Base-by-base conservation (phyloP, 2,797 vertebrate genomes). In the Melanotaenia maccullochi region DNA sequence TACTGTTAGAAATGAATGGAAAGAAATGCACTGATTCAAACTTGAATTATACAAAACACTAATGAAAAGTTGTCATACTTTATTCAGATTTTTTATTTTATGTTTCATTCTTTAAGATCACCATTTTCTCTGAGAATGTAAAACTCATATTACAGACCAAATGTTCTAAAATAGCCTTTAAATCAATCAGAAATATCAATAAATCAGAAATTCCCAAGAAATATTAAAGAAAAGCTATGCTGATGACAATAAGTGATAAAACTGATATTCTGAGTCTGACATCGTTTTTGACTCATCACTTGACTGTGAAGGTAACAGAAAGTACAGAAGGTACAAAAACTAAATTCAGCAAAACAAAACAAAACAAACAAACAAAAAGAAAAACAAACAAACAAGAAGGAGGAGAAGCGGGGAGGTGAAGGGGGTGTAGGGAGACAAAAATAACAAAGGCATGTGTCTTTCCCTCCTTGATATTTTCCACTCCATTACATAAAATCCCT, bases 401-500 rank as follows among this genome's bases (percentile, higher is more conserved):
- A 54, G 35, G 56, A 36, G 20, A 25, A 33, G 38, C 30, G 18
- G 13, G 51, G 25, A 22, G 14, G 54, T 12, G 59, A n/a, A 28
- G 61, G 38, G 57, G 49, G 58, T 20, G 73, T 25, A 61, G 60
- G 33, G 44, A 20, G 81, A 86, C 75, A 68, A 84, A 90, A 91
- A 90, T 90, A 90, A 85, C 86, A 82, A 78, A 85, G 76, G 78
- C 84, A 83, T 89, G 85, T 82, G 68, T 52, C 83, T 76, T 75
- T 79, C 81, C 77, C 86, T 84, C 81, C 84, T 85, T 75, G 85
- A 83, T 84, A 87, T 91, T 87, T 89, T 87, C 86, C 88, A 87
- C 80, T 76, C 61, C 7, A 56, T 89, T 85, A 87, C 79, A 88
- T 88, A 84, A 87, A 91, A 85, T 85, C 84, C 82, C 76, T 79